Percentiles rank a stretch among this genome's conserved stretches.
phyloP scores from a whole-genome alignment of 1,140 invertebrate genomes.

The Kradibia gibbosae region DNA sequence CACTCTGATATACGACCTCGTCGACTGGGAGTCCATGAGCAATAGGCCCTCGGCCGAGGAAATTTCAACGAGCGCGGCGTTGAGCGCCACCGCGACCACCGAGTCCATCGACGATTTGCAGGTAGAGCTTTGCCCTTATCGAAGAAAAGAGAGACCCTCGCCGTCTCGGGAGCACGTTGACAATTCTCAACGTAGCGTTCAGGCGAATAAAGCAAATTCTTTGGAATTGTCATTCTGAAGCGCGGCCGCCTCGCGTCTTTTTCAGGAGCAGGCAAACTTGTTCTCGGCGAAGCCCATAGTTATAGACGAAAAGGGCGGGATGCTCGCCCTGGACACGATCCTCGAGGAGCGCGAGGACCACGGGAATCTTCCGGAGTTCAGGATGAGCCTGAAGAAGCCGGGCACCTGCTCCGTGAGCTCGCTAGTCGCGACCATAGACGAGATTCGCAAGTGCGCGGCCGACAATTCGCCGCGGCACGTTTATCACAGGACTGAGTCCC shows the following conservation, averaged over 20 bases:
- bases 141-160: no score
- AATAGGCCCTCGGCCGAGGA: slow-evolving; percentile 49
- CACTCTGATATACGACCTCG: slow-evolving; percentile 71
- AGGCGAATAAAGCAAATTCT: no score
- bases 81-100: background rate
- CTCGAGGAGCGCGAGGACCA: slow-evolving; percentile 75
- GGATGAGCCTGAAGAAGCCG: slow-evolving; percentile 68
- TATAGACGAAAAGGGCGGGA: slow-evolving; percentile 74
- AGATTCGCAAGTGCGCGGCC: slow-evolving; percentile 75
- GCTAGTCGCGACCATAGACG: slow-evolving; percentile 77
- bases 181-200: no score
- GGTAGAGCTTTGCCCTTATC: no score
- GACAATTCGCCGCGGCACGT: slow-evolving; percentile 76
- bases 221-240: no score
- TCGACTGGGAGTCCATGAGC: slow-evolving; percentile 63
- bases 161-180: no score
- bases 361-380: slow-evolving; percentile 57
- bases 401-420: slow-evolving; percentile 72
- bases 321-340: slow-evolving; percentile 72
- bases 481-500: slow-evolving; percentile 73
- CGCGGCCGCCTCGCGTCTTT: no score
- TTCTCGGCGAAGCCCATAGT: slow-evolving; percentile 75
- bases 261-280: slow-evolving; percentile 59
- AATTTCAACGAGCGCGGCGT: slow-evolving; percentile 36
- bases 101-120: slow-evolving; percentile 55